Evolutionary conservation across 1,140 invertebrate genomes (phyloP), one percentile per base, ranked within the genome.

Genomic region (Holotrichia oblita): DNA sequence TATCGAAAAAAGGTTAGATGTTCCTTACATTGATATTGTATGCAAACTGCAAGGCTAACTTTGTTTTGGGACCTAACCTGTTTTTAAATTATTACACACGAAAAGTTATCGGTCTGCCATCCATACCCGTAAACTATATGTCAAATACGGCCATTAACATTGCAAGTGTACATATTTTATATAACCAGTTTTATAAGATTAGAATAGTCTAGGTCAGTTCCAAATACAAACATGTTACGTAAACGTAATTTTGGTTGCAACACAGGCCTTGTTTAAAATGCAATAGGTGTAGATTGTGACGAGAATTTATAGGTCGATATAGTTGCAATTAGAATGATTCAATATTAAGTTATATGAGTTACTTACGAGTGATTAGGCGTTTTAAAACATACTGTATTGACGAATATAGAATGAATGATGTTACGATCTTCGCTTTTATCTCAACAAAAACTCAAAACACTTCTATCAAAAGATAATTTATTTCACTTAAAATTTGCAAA

Each of bases 401-500:
- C 44, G 44, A 48, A n/a, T 48, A 42, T 42, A 0, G 41, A 48
- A 48, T 12, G 44, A 48, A 12, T n/a, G 44, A 48, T 0, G 12
- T 48, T 48, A 3, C 44, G 6, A 48, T 48, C 44, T 48, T 48
- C 44, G n/a, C n/a, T 12, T 12, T 12, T 48, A 48, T 12, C n/a
- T 48, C n/a, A n/a, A n/a, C n/a, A n/a, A n/a, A n/a, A n/a, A n/a
- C n/a, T n/a, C n/a, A n/a, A 27, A 27, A 40, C 41, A 74, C 14
- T 22, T 74, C 6, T 40, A 74, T 7, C 40, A 74, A 41, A 40
- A 74, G 7, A 41, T 74, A 74, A 41, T 74, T 74, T 41, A 74
- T 74, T 74, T 40, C n/a, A 74, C 14, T 41, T 69, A 34, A 34
- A 34, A 34, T 41, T 41, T 42, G 17, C 17, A 41, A 74, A 74